phyloP scores from a whole-genome alignment of 2,888 invertebrate species.

The Gnatocerus cornutus region DNA sequence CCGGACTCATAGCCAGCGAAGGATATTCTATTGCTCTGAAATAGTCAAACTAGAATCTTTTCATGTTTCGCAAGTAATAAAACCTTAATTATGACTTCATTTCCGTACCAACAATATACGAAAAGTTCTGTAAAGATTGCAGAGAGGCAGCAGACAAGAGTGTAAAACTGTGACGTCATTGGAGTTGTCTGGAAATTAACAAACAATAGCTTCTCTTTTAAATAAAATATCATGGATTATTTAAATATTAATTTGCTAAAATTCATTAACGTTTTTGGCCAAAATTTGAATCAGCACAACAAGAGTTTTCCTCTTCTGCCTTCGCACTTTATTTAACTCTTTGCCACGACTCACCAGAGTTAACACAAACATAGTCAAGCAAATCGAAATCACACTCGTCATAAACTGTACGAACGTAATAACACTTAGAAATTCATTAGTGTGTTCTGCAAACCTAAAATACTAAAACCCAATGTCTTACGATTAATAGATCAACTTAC shows the following conservation, averaged over 20 bases:
- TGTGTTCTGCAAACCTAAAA: slow-evolving; percentile 4
- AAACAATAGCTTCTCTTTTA: too few relatives aligned
- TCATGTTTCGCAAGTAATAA: background rate
- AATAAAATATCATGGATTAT: too few relatives aligned
- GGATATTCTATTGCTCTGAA: slow-evolving; percentile 13
- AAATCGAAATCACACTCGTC: slow-evolving; percentile 10
- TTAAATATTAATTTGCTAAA: too few relatives aligned
- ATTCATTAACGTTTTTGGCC: too few relatives aligned
- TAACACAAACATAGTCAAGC: slow-evolving; percentile 12
- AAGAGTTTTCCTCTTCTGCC: too few relatives aligned
- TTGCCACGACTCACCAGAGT: background rate
- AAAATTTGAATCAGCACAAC: too few relatives aligned
- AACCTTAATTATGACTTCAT: slow-evolving; percentile 24
- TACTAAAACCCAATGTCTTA: background rate
- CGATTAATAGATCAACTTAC: background rate
- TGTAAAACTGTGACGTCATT: slow-evolving; percentile 5
- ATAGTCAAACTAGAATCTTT: background rate
- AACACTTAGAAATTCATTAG: slow-evolving; percentile 8
- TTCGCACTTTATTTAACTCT: background rate
- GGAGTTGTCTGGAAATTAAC: slow-evolving; percentile 1
- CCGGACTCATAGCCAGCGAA: slow-evolving; percentile 7
- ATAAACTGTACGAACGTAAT: slow-evolving; percentile 7
- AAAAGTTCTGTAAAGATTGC: slow-evolving; percentile 16
- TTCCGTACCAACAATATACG: slow-evolving; percentile 23
- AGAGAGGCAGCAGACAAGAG: slow-evolving; percentile 8